Evolutionary conservation across 2,797 vertebrate species (phyloP).

Genomic region (Lemur catta): DNA sequence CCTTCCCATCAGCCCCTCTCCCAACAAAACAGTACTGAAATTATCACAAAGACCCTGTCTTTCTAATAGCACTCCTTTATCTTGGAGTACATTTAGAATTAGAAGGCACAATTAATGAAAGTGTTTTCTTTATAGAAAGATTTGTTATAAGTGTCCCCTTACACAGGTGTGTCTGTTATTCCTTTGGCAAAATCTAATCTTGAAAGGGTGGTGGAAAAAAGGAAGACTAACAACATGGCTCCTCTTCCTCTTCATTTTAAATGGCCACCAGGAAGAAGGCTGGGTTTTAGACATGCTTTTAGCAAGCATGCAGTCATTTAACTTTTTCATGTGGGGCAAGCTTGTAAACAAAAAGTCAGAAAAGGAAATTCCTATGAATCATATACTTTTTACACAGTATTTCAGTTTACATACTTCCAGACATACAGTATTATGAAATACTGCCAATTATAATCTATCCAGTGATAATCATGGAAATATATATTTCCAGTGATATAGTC

Average conservation of each 20-base stretch:
- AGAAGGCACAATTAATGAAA: slow-evolving; percentile 56
- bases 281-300: slow-evolving; percentile 30
- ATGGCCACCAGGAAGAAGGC: slow-evolving; percentile 27
- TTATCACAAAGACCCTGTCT: background rate
- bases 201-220: slow-evolving; percentile 45
- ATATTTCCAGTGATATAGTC: slow-evolving; percentile 26
- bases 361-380: background rate
- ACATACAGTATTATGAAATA: background rate
- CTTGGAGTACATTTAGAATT: background rate
- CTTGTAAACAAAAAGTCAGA: background rate
- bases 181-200: slow-evolving; percentile 67
- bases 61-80: background rate
- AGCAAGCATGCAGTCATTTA: slow-evolving; percentile 16
- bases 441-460: background rate
- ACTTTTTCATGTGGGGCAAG: background rate
- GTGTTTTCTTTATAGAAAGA: background rate
- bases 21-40: background rate
- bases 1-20: background rate
- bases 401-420: slow-evolving; percentile 1
- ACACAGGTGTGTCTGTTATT: slow-evolving; percentile 57
- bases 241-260: slow-evolving; percentile 54
- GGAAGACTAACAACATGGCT: slow-evolving; percentile 26
- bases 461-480: slow-evolving; percentile 33
- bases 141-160: slow-evolving; percentile 24
- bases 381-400: background rate